Conservation (phyloP, 2,113 vertebrate species). For the Tympanuchus pallidicinctus region DNA sequence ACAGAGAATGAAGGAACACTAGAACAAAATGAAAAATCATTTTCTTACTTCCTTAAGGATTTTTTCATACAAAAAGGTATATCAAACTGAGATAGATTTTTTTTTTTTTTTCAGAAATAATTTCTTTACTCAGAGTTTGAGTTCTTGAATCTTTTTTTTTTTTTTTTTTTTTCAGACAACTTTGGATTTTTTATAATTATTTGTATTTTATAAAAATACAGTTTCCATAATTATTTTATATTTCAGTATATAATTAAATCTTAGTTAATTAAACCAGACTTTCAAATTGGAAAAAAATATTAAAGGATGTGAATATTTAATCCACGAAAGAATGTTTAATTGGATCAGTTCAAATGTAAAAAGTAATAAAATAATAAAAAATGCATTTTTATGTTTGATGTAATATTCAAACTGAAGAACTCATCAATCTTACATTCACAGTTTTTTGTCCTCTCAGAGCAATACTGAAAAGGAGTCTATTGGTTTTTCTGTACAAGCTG, state of each 20-base stretch:
- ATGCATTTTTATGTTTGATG: background rate
- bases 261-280: background rate
- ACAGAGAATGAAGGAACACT: background rate
- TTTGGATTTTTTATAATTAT: background rate
- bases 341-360: background rate
- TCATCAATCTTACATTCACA: background rate
- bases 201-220: background rate
- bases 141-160: background rate
- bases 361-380: background rate
- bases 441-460: background rate
- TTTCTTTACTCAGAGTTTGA: background rate
- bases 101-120: background rate
- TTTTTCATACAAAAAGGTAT: background rate
- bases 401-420: background rate
- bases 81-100: background rate
- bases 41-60: background rate
- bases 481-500: background rate
- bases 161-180: background rate
- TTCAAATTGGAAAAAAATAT: background rate
- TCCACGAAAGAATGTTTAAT: background rate
- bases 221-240: background rate
- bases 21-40: background rate
- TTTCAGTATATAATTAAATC: background rate
- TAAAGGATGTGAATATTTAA: background rate
- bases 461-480: background rate